Base-by-base conservation (phyloP, 2,888 invertebrate genomes). In the Gisinianus flammeolus region DNA sequence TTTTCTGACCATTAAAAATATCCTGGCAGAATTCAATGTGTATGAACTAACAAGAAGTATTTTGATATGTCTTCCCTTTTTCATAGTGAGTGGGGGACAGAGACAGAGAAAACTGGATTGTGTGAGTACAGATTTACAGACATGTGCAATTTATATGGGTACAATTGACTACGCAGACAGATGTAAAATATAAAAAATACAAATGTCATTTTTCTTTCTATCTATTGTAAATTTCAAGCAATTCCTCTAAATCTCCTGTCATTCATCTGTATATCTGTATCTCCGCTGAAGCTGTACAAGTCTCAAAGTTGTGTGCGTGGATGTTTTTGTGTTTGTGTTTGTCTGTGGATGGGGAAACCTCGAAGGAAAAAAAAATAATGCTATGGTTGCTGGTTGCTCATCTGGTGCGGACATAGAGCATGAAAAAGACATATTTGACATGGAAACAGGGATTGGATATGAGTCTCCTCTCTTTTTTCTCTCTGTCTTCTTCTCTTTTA, bases 371-470 rank as follows among this genome's bases (percentile, higher is more conserved):
- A 44, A 44, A 16, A 44, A 44, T 44, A 44, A n/a, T 44, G 6
- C 3, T 6, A 44, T 44, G 44, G 2, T 8, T 64, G 64, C 1
- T 64, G 44, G 44, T 62, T 62, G 56, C 19, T 58, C 22, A 58
- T 26, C 28, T 64, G 58, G 64, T 64, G 64, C 6, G 26, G 30
- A 28, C 64, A 64, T 64, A 26, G 19, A 64, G 64, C 26, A 56
- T 28, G 8, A 64, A 64, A 26, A 26, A 28, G 64, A 64, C 26
- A 64, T 64, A 28, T 64, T 28, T 64, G 64, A 64, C 64, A 64
- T 26, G 64, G 16, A 64, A 28, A 4, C n/a, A 56, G 22, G 19
- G 19, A 19, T 56, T 56, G 19, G 56, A 56, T 19, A 12, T n/a
- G 26, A 5, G 30, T 67, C 30, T 67, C 28, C 10, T 30, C 16